These are phyloP conservation scores for Azorinus chamasolen DNA, from an alignment of 2,888 invertebrate genomes.

Conservation along the genomic window DNA sequence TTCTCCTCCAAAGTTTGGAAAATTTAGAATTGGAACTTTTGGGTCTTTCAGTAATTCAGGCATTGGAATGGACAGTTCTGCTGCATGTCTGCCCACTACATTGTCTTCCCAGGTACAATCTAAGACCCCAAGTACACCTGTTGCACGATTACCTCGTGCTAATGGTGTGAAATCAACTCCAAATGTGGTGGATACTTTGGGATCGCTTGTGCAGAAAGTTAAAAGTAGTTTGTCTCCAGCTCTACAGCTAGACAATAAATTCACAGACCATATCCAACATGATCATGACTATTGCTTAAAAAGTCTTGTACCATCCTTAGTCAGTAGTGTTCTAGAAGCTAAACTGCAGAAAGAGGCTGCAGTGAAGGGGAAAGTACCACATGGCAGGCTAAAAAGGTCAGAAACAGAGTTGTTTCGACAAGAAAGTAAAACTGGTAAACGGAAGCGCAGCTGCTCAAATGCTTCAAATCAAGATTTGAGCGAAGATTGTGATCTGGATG, in stretches of 20 bases:
- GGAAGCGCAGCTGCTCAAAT: conserved; percentile 31
- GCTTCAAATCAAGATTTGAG: conserved; percentile 27
- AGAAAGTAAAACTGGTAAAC: conserved; percentile 41
- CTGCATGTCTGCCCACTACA: neutral
- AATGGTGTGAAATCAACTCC: conserved; percentile 41
- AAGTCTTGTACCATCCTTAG: conserved; percentile 60
- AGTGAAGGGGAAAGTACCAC: conserved; percentile 38
- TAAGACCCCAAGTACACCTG: conserved; percentile 20
- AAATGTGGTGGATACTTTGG: conserved; percentile 35
- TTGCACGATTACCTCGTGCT: neutral
- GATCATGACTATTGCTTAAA: conserved; percentile 81
- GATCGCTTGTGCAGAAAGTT: conserved; percentile 54
- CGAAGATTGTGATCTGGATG: conserved; percentile 39
- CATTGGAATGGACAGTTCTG: conserved; percentile 68
- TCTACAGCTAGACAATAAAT: conserved; percentile 22
- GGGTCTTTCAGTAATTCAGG: conserved; percentile 79
- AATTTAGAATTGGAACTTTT: conserved; percentile 80
- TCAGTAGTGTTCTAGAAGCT: conserved; percentile 48
- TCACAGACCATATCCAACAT: conserved; percentile 69
- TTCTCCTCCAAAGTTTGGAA: conserved; percentile 72
- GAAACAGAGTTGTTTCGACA: conserved; percentile 28
- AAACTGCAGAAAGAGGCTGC: conserved; percentile 53
- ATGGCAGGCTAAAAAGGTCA: conserved; percentile 37
- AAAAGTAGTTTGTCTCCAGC: conserved; percentile 52
- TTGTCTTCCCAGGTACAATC: conserved; percentile 16